These are phyloP conservation scores for Mnemiopsis leidyi DNA, from an alignment of 37 sponge, comb jelly and placozoan genomes.

Conservation along the genomic window DNA sequence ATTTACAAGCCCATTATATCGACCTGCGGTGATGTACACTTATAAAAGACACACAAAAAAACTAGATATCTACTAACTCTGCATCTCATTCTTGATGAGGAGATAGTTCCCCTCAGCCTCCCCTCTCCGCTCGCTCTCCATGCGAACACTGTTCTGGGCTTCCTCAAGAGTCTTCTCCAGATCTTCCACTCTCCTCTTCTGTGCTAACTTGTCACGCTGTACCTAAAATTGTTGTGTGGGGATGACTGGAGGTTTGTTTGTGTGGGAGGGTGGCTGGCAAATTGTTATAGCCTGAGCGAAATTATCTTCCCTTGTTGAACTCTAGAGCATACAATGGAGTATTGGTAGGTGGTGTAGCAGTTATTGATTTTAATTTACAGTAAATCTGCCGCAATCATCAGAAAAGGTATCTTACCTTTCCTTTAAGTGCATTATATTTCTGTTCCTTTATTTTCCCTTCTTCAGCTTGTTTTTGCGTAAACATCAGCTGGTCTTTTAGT, in stretches of 20 bases:
- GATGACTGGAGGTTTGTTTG: too few relatives aligned
- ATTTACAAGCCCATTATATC: too few relatives aligned
- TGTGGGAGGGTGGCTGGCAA: too few relatives aligned
- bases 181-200: constrained; percentile 33
- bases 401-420: constrained; percentile 65
- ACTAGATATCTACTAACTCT: constrained; percentile 26
- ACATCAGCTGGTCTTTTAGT: constrained; percentile 39
- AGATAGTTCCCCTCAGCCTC: constrained; percentile 58
- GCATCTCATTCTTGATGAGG: constrained; percentile 58
- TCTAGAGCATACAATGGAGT: too few relatives aligned
- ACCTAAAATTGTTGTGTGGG: too few relatives aligned
- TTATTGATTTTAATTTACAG: too few relatives aligned
- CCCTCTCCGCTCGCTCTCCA: constrained; percentile 43
- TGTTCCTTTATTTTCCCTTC: constrained; percentile 47
- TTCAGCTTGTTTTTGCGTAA: constrained; percentile 18
- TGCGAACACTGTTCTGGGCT: constrained; percentile 7
- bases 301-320: too few relatives aligned
- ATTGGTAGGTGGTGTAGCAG: too few relatives aligned
- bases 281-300: too few relatives aligned
- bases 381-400: too few relatives aligned
- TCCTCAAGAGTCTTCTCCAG: constrained; percentile 59
- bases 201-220: constrained; percentile 34
- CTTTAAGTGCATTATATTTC: constrained; percentile 62
- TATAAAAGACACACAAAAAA: too few relatives aligned
- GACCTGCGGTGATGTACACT: too few relatives aligned